phyloP scores from a whole-genome alignment of 2,888 invertebrate species.

The Clepsis dumicolana region DNA sequence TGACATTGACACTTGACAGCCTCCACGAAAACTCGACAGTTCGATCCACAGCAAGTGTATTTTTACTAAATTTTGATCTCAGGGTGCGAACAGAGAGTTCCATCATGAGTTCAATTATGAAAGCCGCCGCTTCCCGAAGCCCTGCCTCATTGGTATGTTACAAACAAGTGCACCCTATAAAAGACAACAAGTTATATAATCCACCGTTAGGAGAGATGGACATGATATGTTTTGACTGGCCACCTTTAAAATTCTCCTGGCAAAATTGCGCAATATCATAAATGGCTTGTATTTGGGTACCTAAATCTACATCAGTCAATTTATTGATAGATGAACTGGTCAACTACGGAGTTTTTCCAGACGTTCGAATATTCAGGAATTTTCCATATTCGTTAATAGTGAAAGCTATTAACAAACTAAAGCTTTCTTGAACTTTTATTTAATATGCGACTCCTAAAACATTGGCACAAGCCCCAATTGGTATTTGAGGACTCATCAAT shows the following conservation, averaged over 20 bases:
- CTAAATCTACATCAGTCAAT: neutral
- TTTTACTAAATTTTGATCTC: slow-evolving; percentile 63
- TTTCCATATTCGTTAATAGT: neutral
- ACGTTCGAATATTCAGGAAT: neutral
- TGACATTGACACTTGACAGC: slow-evolving; percentile 35
- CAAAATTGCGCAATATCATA: slow-evolving; percentile 31
- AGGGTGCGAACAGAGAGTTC: slow-evolving; percentile 85
- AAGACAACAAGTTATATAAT: slow-evolving; percentile 78
- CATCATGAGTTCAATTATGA: slow-evolving; percentile 85
- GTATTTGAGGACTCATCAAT: neutral
- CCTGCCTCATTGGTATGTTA: slow-evolving; percentile 75
- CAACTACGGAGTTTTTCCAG: neutral
- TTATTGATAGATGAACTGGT: neutral
- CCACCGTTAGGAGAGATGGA: slow-evolving; percentile 41
- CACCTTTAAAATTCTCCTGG: slow-evolving; percentile 28
- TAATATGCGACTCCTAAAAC: neutral
- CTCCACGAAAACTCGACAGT: slow-evolving; percentile 29
- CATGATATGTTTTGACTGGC: slow-evolving; percentile 38
- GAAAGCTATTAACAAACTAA: neutral
- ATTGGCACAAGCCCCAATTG: neutral
- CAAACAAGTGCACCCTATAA: slow-evolving; percentile 45
- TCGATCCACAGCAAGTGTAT: slow-evolving; percentile 23
- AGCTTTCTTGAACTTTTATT: neutral
- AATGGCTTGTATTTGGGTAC: neutral
- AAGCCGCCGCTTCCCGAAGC: slow-evolving; percentile 74